A percentile compares a stretch with the other conserved stretches of the same genome.
phyloP scores from a whole-genome alignment of 2,797 vertebrate species.

The Tiaroga cobitis region DNA sequence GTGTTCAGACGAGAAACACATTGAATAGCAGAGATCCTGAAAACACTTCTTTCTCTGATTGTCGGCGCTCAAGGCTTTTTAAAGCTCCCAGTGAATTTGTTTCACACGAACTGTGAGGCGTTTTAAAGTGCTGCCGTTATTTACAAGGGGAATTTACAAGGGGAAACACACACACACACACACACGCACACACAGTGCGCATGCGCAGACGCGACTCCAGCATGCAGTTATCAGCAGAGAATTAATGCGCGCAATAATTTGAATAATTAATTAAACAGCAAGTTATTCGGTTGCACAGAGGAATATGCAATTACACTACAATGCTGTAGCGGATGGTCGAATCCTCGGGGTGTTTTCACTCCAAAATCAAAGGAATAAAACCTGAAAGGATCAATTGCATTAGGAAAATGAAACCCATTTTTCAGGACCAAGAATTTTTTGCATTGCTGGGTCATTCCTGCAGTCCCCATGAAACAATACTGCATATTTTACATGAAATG shows the following conservation, averaged over 20 bases:
- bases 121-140: slow-evolving; percentile 79
- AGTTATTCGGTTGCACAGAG: neutral
- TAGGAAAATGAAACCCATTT: neutral
- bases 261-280: slow-evolving; percentile 6
- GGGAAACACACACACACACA: slow-evolving; percentile 62
- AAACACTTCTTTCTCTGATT: slow-evolving; percentile 78
- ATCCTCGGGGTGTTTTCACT: neutral
- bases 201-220: slow-evolving; percentile 64
- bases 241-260: neutral
- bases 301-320: neutral
- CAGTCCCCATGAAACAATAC: neutral
- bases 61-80: slow-evolving; percentile 82
- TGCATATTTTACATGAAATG: neutral
- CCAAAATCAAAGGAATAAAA: slow-evolving; percentile 7
- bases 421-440: neutral
- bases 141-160: slow-evolving; percentile 73
- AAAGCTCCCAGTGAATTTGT: slow-evolving; percentile 60
- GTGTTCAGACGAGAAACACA: neutral
- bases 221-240: slow-evolving; percentile 16
- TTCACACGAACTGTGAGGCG: slow-evolving; percentile 33
- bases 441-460: neutral
- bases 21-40: neutral
- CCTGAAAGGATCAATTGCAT: neutral
- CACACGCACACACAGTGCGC: neutral
- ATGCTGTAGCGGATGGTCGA: neutral